Conservation (phyloP, 2,113 vertebrate genomes). For the Formicarius rufipectus region DNA sequence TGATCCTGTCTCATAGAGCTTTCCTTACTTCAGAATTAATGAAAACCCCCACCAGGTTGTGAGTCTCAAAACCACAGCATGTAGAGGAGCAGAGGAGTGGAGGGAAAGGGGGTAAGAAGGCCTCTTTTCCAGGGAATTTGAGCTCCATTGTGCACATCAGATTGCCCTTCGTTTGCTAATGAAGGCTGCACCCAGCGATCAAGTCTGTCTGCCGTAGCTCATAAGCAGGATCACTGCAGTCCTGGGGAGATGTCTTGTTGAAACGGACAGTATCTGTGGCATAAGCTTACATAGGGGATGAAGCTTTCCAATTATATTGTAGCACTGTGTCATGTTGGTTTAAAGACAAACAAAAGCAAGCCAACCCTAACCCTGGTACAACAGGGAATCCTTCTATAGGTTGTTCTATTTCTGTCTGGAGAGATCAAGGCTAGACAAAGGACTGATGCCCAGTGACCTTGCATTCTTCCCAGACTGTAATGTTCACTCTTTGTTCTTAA, state of each 20-base stretch:
- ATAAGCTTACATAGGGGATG: slow-evolving; percentile 26
- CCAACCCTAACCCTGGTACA: not conserved
- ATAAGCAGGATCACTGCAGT: slow-evolving; percentile 70
- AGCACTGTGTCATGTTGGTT: not conserved
- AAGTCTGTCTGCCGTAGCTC: not conserved
- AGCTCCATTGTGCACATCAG: not conserved
- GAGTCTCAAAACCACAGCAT: not conserved
- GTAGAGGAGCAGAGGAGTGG: not conserved
- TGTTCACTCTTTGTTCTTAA: slow-evolving; percentile 28
- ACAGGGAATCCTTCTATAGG: not conserved
- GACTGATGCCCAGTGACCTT: slow-evolving; percentile 25
- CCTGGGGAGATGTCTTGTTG: slow-evolving; percentile 16
- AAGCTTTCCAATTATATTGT: not conserved
- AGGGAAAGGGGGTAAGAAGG: not conserved
- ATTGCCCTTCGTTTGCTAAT: slow-evolving; percentile 16
- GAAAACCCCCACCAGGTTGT: not conserved
- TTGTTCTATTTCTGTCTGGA: slow-evolving; percentile 10
- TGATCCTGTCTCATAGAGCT: slow-evolving; percentile 69
- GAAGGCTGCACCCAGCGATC: not conserved
- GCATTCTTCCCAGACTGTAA: not conserved
- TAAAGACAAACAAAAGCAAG: slow-evolving; percentile 4
- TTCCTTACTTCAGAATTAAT: not conserved
- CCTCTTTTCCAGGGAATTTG: not conserved
- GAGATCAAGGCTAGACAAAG: slow-evolving; percentile 17
- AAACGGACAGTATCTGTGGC: slow-evolving; percentile 71